Base-by-base conservation (phyloP, 2,888 invertebrate species). In the Hipparchia semele region DNA sequence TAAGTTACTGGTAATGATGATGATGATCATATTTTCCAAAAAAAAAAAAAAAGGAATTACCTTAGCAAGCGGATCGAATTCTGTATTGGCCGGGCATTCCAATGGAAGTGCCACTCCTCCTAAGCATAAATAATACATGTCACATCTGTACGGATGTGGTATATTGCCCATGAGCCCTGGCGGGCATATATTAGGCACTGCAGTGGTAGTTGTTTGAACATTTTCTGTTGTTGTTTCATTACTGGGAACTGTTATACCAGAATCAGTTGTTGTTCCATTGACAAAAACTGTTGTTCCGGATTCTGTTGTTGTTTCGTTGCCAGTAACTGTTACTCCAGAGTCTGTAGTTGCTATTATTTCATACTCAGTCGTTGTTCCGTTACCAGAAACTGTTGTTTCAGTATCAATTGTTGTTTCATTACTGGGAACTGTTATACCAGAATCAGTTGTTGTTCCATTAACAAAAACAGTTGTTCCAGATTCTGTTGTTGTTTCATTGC, bases 111-210 rank as follows among this genome's bases (percentile, higher is more conserved):
- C 77, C 0, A 77, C 72, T 0, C 86, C 87, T 0, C 80, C 84
- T 0, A 81, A 73, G 68, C 88, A 88, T 80, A 84, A 80, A 45
- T 78, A 86, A 73, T 84, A 88, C 0, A 81, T 77, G 49, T 83
- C 77, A 58, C 88, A 88, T 0, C 65, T 49, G 2, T 79, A 75
- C 0, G 87, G 87, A 66, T 87, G 84, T 0, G 87, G 80, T 0
- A 86, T 73, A 13, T 83, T 84, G 0, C 85, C 86, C 45, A 82
- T 81, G 0, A 74, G 66, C 0, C 82, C 84, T 1, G 79, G 54
- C 0, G 84, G 82, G 60, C 87, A 87, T 3, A 83, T 4, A 65
- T 45, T 33, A 10, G 60, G 23, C 6, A 58, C 12, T n/a, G 46
- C 12, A 45, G 45, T 45, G 1, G 59, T 59, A n/a, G 45, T 45